Base-by-base conservation (phyloP, 30 jellyfish, hydroid and myxozoan genomes). In the Aurelia aurita complex sp. Pacific region DNA sequence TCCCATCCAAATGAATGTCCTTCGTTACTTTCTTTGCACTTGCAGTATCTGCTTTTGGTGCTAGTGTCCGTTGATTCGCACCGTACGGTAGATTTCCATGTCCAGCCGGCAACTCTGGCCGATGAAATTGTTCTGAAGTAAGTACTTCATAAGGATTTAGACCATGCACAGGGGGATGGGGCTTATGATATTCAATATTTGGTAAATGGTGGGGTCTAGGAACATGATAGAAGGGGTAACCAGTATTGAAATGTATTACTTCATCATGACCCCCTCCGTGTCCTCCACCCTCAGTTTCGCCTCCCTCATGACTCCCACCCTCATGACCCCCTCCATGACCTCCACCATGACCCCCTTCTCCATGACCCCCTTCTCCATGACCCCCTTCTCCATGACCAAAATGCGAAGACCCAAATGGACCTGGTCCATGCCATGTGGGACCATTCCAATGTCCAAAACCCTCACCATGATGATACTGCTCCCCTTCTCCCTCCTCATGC, bases 81-180 rank as follows among this genome's bases (percentile, higher is more conserved):
- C 90, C 83, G 57, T 74, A 84, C 32, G 93, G 93, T 12, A 84
- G 83, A 67, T 84, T 84, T 2, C 93, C 93, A 50, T 84, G 93
- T 9, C 93, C 93, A 40, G 93, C 93, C 2, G 93, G 82, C 29
- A 84, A 81, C 8, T 50, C 40, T 13, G 87, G 87, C n/a, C 69
- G 69, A 61, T 84, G 87, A 54, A 84, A 71, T 73, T 75, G 88
- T 14, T 87, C 97, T 2, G 97, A 74, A 17, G 94, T 89, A 18
- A 89, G 50, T 10, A 89, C 81, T 62, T 89, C 97, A 77, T 89
- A 89, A 23, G 97, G 97, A 68, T 89, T 89, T 67, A 81, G 53
- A 18, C 97, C 97, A 32, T 71, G 87, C 53, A 76, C 80, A 12
- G 97, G 97, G 13, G 97, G 97, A 8, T 29, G 71, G 10, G 97